phyloP scores from a whole-genome alignment of 2,113 vertebrate genomes.

The Neolamprologus toae region DNA sequence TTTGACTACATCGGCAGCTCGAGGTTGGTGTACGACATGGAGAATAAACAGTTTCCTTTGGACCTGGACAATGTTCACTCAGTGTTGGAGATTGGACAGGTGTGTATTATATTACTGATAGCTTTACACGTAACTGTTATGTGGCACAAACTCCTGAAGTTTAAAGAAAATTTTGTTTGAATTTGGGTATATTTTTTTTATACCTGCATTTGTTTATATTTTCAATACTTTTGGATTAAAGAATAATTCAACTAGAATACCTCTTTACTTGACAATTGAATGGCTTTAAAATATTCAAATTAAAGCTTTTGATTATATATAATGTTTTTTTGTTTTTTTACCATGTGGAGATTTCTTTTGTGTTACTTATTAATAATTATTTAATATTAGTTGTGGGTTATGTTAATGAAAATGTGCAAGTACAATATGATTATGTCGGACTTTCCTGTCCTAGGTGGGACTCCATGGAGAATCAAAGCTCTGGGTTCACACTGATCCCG shows the following conservation, averaged over 20 bases:
- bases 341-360: background rate
- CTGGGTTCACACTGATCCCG: constrained; percentile 89
- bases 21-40: constrained; percentile 80
- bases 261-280: background rate
- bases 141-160: background rate
- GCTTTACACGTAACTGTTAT: background rate
- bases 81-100: constrained; percentile 73
- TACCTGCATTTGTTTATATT: background rate
- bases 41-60: constrained; percentile 55
- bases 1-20: constrained; percentile 99
- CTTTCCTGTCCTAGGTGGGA: constrained; percentile 73
- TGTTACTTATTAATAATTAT: background rate
- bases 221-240: background rate
- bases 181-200: background rate
- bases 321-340: background rate
- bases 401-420: background rate
- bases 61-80: constrained; percentile 74
- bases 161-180: background rate
- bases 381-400: background rate
- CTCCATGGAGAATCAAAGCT: constrained; percentile 57
- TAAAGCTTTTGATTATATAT: background rate
- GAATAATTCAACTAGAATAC: background rate
- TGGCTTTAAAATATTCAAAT: background rate
- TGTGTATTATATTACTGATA: background rate
- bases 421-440: background rate